phyloP scores from a whole-genome alignment of 2,888 invertebrate genomes.

The Crossocerus cetratus region DNA sequence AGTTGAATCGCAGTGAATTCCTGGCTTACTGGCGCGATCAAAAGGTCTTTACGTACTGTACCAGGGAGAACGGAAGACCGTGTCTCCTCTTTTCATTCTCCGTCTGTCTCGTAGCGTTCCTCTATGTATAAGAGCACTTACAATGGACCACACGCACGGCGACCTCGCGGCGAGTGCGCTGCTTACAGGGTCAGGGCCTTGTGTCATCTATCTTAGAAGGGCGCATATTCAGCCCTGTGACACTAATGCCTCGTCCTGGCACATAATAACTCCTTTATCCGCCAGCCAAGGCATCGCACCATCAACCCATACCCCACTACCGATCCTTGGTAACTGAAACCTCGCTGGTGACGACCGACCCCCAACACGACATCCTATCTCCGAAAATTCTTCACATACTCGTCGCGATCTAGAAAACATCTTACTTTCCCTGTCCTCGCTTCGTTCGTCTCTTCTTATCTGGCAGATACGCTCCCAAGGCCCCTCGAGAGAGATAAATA shows the following conservation, averaged over 20 bases:
- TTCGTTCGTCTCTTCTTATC: no score
- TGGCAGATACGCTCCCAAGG: no score
- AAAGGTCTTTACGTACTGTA: conserved; percentile 55
- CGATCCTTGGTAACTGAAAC: not conserved
- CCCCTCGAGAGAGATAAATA: no score
- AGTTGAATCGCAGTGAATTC: conserved; percentile 45
- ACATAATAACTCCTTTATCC: conserved; percentile 53
- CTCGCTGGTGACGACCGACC: no score
- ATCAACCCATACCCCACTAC: conserved; percentile 36
- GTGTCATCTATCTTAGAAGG: conserved; percentile 71
- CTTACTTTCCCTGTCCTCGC: no score
- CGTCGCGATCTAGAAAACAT: no score
- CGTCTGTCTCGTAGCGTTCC: conserved; percentile 14
- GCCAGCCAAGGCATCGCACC: not conserved
- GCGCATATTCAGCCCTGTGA: conserved; percentile 67
- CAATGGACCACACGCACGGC: conserved; percentile 69
- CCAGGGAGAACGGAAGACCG: conserved; percentile 49
- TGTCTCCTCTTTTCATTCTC: conserved; percentile 49
- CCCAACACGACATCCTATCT: no score
- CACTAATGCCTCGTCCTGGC: conserved; percentile 65
- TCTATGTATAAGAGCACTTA: conserved; percentile 46
- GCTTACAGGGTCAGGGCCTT: conserved; percentile 60
- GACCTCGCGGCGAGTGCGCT: conserved; percentile 56
- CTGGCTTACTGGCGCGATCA: conserved; percentile 52
- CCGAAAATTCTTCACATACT: no score